Base-by-base conservation (phyloP, 2,113 vertebrate genomes). In the Pipa parva region DNA sequence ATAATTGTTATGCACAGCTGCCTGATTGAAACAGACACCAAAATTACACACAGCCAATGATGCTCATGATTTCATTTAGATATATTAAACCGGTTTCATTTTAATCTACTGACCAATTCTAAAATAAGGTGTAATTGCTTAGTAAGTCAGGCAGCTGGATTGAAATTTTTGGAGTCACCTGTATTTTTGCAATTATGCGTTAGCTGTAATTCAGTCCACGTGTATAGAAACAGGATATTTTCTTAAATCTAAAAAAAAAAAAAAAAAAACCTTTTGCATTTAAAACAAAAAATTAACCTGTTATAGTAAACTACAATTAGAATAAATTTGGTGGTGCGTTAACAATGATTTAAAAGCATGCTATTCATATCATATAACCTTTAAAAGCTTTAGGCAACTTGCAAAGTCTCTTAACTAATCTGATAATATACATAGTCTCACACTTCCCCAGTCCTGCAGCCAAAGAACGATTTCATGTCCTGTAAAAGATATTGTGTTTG, bases 401-500 rank as follows among this genome's bases (percentile, higher is more conserved):
- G 1, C 1, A 2, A 46, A 48, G 62, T 68, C 80, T 72, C 0
- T 0, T 49, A 67, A 72, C 24, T 66, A 72, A 78, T 68, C 63
- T 61, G 61, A 27, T 72, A 64, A 75, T 74, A 72, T 62, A 69
- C 56, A 80, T 81, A 76, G 72, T 73, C 76, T 76, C 74, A 71
- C 65, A 75, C 71, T 75, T 56, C 73, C 77, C 72, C 75, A 77
- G 73, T 46, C 3, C 63, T 66, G 59, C 75, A 75, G 74, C 79
- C 48, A 75, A 78, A 81, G 58, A 75, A 72, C 75, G 74, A 63
- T 61, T 77, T 51, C 75, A 63, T 70, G 63, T 72, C 73, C 54
- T 7, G 73, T 72, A 65, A 76, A 80, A 70, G 63, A 74, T 0
- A 60, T 61, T 71, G 63, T 63, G 71, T 75, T 79, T 72, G 63